Base-by-base conservation (phyloP, 2,797 vertebrate species). In the Echiichthys vipera region DNA sequence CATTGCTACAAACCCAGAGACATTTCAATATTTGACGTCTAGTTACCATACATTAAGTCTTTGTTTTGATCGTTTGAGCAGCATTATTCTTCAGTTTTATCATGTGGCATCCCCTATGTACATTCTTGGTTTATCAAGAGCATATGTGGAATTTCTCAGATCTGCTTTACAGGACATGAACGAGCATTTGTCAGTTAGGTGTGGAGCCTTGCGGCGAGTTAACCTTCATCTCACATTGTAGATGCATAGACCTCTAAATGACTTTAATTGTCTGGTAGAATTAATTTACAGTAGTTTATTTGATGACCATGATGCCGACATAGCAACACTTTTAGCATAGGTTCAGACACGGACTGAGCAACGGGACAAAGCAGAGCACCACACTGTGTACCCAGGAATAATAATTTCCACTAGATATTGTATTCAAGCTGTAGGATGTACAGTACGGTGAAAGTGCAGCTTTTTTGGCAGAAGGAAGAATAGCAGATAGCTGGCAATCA, bases 1-100 rank as follows among this genome's bases (percentile, higher is more conserved):
- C 87, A 83, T 84, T 83, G 81, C 68, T 49, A 61, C 74, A 82
- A 76, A 85, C 57, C 65, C 73, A n/a, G 65, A 90, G 83, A 89
- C 30, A n/a, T 90, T 88, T 80, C 7, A 30, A 78, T 80, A 74
- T 81, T 81, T 86, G 85, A 84, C 72, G 42, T 90, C 34, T 69
- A 78, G 77, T 88, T 91, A 84, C 81, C 49, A 85, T 84, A 81
- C 80, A 77, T 91, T 78, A 79, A 58, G 74, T 40, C 65, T 74
- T 11, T 15, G 20, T 73, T 86, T 85, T 85, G 77, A 88, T 87
- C 76, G 25, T 71, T 66, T 85, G 70, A 65, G 53, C 17, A 51
- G 18, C 37, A 61, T 81, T 74, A 63, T 73, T 76, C 55, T 49
- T 40, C 22, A 5, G 39, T n/a, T 1, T 61, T 55, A 59, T 68